A percentile compares a stretch with the other conserved stretches of the same genome.
These are phyloP conservation scores for Pammene aurita DNA, from an alignment of 2,888 invertebrate genomes.

Conservation along the genomic window DNA sequence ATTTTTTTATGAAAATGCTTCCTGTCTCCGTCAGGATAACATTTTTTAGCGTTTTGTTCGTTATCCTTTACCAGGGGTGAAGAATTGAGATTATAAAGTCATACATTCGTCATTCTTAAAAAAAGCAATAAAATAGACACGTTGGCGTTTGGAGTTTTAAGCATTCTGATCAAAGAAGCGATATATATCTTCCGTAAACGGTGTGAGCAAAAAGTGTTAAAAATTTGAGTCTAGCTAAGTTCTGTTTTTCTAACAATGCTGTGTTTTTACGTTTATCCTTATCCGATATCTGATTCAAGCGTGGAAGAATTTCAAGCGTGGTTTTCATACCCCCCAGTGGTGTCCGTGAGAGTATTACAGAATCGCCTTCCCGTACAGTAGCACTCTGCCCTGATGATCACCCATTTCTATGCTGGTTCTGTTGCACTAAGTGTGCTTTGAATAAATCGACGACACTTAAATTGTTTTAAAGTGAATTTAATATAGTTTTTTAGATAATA, in stretches of 20 bases:
- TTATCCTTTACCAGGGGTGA: conserved; percentile 56
- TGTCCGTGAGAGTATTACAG: conserved; percentile 69
- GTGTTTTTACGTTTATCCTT: conserved; percentile 26
- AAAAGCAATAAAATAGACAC: conserved; percentile 4
- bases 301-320: conserved; percentile 10
- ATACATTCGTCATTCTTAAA: conserved; percentile 49
- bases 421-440: conserved; percentile 64
- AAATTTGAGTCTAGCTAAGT: conserved; percentile 21
- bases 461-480: conserved; percentile 39
- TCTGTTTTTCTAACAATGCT: conserved; percentile 19
- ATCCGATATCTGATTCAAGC: conserved; percentile 29
- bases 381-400: conserved; percentile 62
- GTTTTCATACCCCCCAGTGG: conserved; percentile 58
- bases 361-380: conserved; percentile 64
- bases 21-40: conserved; percentile 62
- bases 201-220: conserved; percentile 17
- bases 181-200: conserved; percentile 11
- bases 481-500: conserved; percentile 2
- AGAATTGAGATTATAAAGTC: conserved; percentile 69
- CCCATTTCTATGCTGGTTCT: conserved; percentile 70
- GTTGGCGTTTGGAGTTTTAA: conserved; percentile 7
- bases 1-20: conserved; percentile 68
- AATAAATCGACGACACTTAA: conserved; percentile 58
- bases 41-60: conserved; percentile 70
- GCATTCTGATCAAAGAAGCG: conserved; percentile 8